Percentiles rank a stretch among this genome's conserved stretches.
Evolutionary conservation across 2,113 vertebrate species (phyloP).

Genomic region (Anguilla japonica): DNA sequence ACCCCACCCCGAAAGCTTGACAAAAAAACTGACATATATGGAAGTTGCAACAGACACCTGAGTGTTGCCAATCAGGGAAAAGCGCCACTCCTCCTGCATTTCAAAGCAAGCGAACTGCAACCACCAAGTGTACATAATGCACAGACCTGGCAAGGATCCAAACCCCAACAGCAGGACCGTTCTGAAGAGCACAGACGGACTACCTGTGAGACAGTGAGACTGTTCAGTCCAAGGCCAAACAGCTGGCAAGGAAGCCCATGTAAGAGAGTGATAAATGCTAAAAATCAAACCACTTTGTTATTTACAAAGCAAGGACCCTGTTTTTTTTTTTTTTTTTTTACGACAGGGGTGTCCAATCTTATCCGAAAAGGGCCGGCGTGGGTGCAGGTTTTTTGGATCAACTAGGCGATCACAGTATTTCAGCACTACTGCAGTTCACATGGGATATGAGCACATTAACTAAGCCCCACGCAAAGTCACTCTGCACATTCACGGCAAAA

Average conservation of each 20-base stretch:
- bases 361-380: too few species aligned
- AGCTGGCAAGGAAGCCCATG: background rate
- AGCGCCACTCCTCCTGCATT: background rate
- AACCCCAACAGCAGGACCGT: background rate
- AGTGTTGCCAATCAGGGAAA: conserved; percentile 28
- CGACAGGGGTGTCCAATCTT: too few species aligned
- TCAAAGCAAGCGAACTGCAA: conserved; percentile 7
- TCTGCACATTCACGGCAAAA: too few species aligned
- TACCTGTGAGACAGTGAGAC: background rate
- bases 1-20: background rate
- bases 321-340: too few species aligned
- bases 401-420: too few species aligned
- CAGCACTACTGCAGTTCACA: too few species aligned
- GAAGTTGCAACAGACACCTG: background rate
- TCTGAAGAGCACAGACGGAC: background rate
- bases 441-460: too few species aligned
- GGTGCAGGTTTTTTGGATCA: too few species aligned
- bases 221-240: background rate
- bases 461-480: too few species aligned
- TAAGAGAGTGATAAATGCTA: too few species aligned
- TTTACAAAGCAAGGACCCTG: too few species aligned
- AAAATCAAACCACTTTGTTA: too few species aligned
- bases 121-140: background rate
- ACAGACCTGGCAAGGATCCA: background rate
- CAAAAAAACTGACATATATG: background rate